phyloP scores from a whole-genome alignment of 2,113 vertebrate species.

The Sebastes fasciatus region DNA sequence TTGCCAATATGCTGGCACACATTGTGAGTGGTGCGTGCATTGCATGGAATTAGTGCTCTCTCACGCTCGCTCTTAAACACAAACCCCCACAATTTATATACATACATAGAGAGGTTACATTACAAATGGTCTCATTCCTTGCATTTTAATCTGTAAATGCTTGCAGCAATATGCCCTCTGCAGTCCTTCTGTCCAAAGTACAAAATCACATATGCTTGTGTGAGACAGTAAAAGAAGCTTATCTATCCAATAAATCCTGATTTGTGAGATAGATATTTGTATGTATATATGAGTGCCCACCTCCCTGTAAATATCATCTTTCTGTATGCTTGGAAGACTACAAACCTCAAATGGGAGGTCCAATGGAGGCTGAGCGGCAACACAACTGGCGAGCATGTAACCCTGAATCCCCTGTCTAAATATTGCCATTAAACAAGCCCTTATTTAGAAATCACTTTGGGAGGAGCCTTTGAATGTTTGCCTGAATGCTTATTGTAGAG shows the following conservation, averaged over 20 bases:
- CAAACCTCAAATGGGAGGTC: constrained; percentile 23
- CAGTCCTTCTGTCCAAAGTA: neutral
- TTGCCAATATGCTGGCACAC: constrained; percentile 50
- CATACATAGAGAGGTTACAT: neutral
- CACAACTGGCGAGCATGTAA: constrained; percentile 29
- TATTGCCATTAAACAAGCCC: constrained; percentile 49
- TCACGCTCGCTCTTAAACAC: neutral
- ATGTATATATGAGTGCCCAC: constrained; percentile 13
- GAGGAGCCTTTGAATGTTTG: constrained; percentile 48
- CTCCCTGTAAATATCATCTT: constrained; percentile 32
- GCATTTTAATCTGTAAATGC: no score
- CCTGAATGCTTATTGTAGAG: constrained; percentile 50
- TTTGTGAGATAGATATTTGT: constrained; percentile 26
- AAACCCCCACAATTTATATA: neutral
- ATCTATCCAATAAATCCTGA: constrained; percentile 11
- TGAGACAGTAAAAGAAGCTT: neutral
- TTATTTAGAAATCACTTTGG: constrained; percentile 49
- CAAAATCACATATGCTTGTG: neutral
- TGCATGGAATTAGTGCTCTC: constrained; percentile 25
- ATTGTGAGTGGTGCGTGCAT: constrained; percentile 24
- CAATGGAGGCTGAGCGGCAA: constrained; percentile 34
- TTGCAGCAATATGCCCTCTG: neutral
- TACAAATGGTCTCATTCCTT: no score
- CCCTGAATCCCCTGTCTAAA: constrained; percentile 41
- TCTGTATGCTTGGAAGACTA: constrained; percentile 20